Evolutionary conservation across 2,797 vertebrate species (phyloP).

Genomic region (Cheirogaleus major): DNA sequence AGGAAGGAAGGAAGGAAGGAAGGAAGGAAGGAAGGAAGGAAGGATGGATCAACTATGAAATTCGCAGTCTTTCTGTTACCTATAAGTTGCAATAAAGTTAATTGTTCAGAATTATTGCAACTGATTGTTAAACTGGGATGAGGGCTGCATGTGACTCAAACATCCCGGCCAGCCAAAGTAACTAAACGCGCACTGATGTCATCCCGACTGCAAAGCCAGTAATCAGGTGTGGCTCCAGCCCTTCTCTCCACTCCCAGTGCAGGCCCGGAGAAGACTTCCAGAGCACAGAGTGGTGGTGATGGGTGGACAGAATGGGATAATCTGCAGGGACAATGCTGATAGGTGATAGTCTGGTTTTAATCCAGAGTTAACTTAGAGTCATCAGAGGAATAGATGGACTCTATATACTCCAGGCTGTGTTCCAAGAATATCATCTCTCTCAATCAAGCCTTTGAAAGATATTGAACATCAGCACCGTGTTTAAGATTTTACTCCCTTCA

Average conservation of each 20-base stretch:
- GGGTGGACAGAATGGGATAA: not conserved
- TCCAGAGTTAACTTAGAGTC: not conserved
- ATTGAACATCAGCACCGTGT: not conserved
- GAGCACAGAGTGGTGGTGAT: not conserved
- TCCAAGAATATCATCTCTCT: not conserved
- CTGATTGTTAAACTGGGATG: not conserved
- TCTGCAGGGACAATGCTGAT: not conserved
- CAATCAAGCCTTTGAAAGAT: not conserved
- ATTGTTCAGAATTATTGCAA: not conserved
- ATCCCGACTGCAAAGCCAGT: not conserved
- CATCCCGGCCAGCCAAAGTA: not conserved
- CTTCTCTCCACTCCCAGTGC: accelerated
- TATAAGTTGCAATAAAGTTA: not conserved
- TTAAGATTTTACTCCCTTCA: not conserved
- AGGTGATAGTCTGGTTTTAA: not conserved
- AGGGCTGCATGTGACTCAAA: not conserved
- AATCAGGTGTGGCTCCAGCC: not conserved
- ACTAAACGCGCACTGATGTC: not conserved
- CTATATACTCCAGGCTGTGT: not conserved
- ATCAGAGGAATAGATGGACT: not conserved
- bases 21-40: not conserved
- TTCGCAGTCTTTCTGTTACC: not conserved
- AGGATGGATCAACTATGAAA: not conserved
- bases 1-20: not conserved
- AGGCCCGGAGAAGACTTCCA: not conserved